These are phyloP conservation scores for Pionites leucogaster DNA, from an alignment of 2,113 vertebrate genomes.

Conservation along the genomic window DNA sequence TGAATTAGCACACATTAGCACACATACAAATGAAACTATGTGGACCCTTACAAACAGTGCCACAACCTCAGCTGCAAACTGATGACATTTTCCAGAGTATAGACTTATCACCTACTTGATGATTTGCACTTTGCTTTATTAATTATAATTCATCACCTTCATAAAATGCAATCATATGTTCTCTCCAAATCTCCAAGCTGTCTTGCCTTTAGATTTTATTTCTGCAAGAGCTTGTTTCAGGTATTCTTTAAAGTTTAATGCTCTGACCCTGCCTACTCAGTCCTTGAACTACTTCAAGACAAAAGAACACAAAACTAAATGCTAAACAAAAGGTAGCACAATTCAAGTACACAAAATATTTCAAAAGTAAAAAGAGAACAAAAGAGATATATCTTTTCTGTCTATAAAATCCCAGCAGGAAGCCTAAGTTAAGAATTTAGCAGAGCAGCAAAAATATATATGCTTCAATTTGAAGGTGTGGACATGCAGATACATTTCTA, in stretches of 20 bases:
- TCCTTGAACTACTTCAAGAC: not conserved
- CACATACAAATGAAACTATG: not conserved
- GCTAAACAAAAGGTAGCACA: not conserved
- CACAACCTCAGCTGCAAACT: not conserved
- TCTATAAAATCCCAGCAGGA: not conserved
- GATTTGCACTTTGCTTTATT: not conserved
- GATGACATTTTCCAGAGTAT: not conserved
- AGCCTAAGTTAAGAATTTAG: not conserved
- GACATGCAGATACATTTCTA: not conserved
- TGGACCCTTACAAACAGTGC: not conserved
- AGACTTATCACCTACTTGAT: not conserved
- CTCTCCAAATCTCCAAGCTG: not conserved
- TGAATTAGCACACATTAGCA: not conserved
- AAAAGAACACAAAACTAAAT: conserved; percentile 6
- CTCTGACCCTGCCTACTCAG: not conserved
- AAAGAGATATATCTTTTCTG: not conserved
- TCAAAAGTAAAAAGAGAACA: not conserved
- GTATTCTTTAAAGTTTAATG: not conserved
- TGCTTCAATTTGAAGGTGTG: not conserved
- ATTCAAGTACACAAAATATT: conserved; percentile 26
- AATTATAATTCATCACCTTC: not conserved
- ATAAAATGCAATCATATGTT: not conserved
- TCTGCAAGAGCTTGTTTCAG: not conserved
- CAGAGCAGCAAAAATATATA: conserved; percentile 19
- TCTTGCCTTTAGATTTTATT: not conserved